A percentile compares a stretch with the other conserved stretches of the same genome.
Evolutionary conservation across 2,797 vertebrate genomes (phyloP).

Genomic region (Hyperoplus lanceolatus): DNA sequence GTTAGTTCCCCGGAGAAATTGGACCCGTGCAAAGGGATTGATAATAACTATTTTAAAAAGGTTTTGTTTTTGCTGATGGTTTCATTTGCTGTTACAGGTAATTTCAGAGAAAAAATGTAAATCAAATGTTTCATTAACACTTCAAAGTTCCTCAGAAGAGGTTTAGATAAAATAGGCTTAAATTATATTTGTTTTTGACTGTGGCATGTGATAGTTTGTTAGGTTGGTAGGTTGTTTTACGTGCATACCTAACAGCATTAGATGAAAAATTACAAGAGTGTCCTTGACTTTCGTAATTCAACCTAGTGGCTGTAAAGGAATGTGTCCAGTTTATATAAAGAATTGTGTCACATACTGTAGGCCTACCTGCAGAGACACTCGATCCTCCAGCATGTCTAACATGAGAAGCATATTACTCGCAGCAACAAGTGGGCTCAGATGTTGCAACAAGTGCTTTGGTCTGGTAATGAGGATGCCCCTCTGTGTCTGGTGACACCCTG

Average conservation of each 20-base stretch:
- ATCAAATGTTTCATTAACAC: too few relatives aligned
- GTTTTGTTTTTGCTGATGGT: too few relatives aligned
- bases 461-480: conserved; percentile 65
- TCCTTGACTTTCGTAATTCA: not conserved
- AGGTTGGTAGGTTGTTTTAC: not conserved
- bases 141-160: too few relatives aligned
- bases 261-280: not conserved
- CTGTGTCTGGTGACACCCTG: conserved; percentile 69
- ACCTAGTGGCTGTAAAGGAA: conserved; percentile 34
- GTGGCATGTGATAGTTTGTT: not conserved
- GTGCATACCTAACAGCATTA: not conserved
- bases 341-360: not conserved
- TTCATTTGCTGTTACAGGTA: too few relatives aligned
- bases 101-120: too few relatives aligned
- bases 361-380: conserved; percentile 27
- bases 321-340: conserved; percentile 24
- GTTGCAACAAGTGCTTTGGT: conserved; percentile 62
- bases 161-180: too few relatives aligned
- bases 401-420: conserved; percentile 41
- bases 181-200: not conserved
- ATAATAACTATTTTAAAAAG: too few relatives aligned
- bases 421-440: conserved; percentile 63
- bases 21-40: too few relatives aligned
- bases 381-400: conserved; percentile 26
- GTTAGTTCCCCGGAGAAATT: too few relatives aligned